Percentiles rank a stretch among this genome's conserved stretches.
These are phyloP conservation scores for Ernsta delagoae DNA, from an alignment of 2,888 invertebrate species.

Conservation along the genomic window DNA sequence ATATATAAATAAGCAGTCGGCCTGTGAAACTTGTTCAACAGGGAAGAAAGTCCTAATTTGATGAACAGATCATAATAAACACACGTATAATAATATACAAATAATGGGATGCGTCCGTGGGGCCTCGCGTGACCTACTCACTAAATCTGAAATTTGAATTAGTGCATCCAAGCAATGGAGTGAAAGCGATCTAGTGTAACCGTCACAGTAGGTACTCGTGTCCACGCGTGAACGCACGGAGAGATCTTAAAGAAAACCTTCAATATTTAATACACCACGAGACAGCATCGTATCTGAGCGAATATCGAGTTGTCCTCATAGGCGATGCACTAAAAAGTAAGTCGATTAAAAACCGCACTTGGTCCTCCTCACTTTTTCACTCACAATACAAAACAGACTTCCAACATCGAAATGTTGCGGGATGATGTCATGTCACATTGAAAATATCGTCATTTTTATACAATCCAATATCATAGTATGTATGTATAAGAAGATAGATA, in stretches of 20 bases:
- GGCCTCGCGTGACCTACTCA: conserved; percentile 18
- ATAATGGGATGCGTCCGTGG: conserved; percentile 12
- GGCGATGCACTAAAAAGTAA: neutral
- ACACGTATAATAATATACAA: conserved; percentile 12
- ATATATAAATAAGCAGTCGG: conserved; percentile 32
- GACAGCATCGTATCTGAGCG: conserved; percentile 5
- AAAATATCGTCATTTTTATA: conserved; percentile 28
- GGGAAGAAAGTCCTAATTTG: conserved; percentile 26
- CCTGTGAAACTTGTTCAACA: conserved; percentile 25
- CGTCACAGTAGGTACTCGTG: conserved; percentile 19
- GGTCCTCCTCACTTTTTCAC: conserved; percentile 1
- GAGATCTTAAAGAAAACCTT: conserved; percentile 14
- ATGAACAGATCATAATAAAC: conserved; percentile 39
- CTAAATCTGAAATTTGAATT: conserved; percentile 3
- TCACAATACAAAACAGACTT: neutral
- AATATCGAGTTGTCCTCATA: neutral
- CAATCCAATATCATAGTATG: conserved; percentile 23
- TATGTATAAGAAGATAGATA: conserved; percentile 35
- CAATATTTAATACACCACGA: conserved; percentile 18
- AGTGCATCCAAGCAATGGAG: conserved; percentile 26
- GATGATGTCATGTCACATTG: conserved; percentile 35
- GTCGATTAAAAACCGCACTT: conserved; percentile 9
- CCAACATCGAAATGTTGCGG: conserved; percentile 22
- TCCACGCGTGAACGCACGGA: conserved; percentile 17
- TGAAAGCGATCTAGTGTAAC: conserved; percentile 21